Evolutionary conservation across 2,797 vertebrate species (phyloP), one percentile per base, ranked within the genome.

Genomic region (Mormyrops attenuatus): DNA sequence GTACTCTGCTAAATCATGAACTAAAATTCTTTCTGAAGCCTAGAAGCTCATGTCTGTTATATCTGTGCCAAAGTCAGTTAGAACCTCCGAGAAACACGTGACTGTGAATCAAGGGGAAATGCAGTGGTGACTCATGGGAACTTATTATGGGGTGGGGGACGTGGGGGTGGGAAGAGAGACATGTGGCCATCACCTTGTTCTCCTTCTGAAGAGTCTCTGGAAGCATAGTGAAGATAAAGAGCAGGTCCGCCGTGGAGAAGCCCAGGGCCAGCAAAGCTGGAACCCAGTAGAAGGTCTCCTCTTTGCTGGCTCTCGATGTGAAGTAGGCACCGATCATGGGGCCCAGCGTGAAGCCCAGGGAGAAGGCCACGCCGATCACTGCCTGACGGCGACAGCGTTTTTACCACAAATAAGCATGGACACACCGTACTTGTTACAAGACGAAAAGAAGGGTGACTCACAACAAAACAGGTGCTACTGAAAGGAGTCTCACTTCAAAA

Each of bases 311-410:
- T 88, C 94, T 93, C 90, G 94, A 30, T 5, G 97, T 94, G 5
- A 99, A 96, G 93, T 96, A 97, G 50, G 98, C 98, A 0, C 99
- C 99, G 1, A 99, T 96, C 96, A 99, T 94, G 15, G 99, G 99
- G 7, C 99, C 99, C 88, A 99, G 50, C 0, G 98, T 99, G 93
- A 99, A 99, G 88, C 98, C 98, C 94, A 99, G 89, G 0, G 99
- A 99, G 93, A 99, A 99, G 77, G 98, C 97, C 41, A 98, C 92
- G 0, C 99, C 99, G 0, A 99, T 97, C 96, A 98, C 97, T 7
- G 98, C 98, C 99, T 99, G 92, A 34, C 44, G 87, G 91, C 17
- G 89, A 92, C 1, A 89, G 55, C 90, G 30, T 50, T 85, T 47
- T 22, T 22, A 50, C 82, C 82, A 57, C 50, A 73, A 13, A 6